Evolutionary conservation across 2,888 invertebrate species (phyloP), one percentile per base, ranked within the genome.

Genomic region (Euzophera pinguis): DNA sequence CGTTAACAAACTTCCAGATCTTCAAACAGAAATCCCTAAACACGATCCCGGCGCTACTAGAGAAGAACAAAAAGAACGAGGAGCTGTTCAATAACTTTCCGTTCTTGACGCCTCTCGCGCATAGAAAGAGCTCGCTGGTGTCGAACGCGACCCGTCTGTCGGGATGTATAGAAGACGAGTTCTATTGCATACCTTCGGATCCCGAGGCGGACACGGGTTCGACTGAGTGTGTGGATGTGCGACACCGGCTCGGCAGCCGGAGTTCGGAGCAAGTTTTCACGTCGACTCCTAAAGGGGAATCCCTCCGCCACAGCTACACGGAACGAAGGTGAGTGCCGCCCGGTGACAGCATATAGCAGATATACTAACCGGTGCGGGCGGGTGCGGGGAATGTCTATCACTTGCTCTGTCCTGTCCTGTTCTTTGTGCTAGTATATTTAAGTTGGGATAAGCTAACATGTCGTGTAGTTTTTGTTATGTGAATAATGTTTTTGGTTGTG

Each of bases 81-180:
- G 89, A 90, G 66, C 68, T 92, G 56, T 91, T 92, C 73, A 90
- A 90, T 56, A 90, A 91, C 70, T 91, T 91, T 55, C 91, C 90
- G 50, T 92, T 92, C 67, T 75, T 92, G 59, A 93, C 93, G 54
- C 93, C 93, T 48, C 82, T 92, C 41, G 91, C 92, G 53, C 88
- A 91, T 69, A 71, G 92, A 3, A 90, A 89, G 78, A 83, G 75
- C 63, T 90, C 89, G 14, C 74, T 85, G 7, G 74, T 81, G 43
- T 72, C 81, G 47, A 71, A 75, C 56, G 79, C 83, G 51, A 69
- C 70, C 55, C 60, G 87, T 0, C 76, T 86, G 47, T 80, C 86
- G 27, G 88, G 89, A 8, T 87, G 87, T 57, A 65, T 85, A 39
- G 89, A 90, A 72, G 90, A 88, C 69, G 88, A 89, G 69, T 86